Evolutionary conservation across 2,797 vertebrate species (phyloP).

Genomic region (Eptatretus atami): DNA sequence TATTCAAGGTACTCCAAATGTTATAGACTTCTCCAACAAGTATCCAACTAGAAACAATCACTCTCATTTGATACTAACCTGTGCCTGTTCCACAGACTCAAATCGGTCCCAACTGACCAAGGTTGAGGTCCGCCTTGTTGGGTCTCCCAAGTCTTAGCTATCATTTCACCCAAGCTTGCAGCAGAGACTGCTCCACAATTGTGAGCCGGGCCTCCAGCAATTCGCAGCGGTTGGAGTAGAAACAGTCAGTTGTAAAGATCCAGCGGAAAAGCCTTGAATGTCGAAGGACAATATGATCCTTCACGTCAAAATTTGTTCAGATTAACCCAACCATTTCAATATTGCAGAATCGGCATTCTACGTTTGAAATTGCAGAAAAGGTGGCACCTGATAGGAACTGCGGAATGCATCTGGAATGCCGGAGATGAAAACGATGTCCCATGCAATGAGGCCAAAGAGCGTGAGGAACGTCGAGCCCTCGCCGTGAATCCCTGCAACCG

Average conservation of each 20-base stretch:
- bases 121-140: constrained; percentile 22
- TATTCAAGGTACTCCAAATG: too few relatives aligned
- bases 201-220: constrained; percentile 28
- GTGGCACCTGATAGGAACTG: constrained; percentile 46
- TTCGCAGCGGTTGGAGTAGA: constrained; percentile 36
- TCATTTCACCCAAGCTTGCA: constrained; percentile 21
- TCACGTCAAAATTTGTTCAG: too few relatives aligned
- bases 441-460: constrained; percentile 45
- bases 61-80: constrained; percentile 13
- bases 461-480: constrained; percentile 69
- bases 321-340: too few relatives aligned
- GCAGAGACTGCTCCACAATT: constrained; percentile 20
- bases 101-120: constrained; percentile 57
- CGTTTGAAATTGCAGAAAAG: too few relatives aligned
- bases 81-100: constrained; percentile 25
- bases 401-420: constrained; percentile 50
- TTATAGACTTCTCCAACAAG: too few relatives aligned
- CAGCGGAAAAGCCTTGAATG: constrained; percentile 30
- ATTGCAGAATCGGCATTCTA: too few relatives aligned
- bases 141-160: constrained; percentile 30
- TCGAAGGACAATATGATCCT: too few relatives aligned
- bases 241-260: constrained; percentile 69
- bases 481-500: constrained; percentile 49
- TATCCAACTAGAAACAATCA: too few relatives aligned
- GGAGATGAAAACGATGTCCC: constrained; percentile 66